Percentiles rank a stretch among this genome's conserved stretches.
Conservation (phyloP, 2,113 vertebrate species). For the Oncorhynchus tshawytscha region DNA sequence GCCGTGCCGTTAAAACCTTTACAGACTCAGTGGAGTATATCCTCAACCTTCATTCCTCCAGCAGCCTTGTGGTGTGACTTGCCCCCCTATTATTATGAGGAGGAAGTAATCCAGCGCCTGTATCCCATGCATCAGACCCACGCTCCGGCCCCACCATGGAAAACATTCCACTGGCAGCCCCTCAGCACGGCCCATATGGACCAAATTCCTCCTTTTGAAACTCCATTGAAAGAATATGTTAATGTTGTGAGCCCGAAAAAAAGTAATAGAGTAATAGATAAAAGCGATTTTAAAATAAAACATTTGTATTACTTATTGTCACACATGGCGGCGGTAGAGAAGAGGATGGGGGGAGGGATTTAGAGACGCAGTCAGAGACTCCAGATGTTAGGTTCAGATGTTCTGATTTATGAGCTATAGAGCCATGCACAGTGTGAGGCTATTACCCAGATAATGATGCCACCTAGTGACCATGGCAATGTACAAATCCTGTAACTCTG, state of each 20-base stretch:
- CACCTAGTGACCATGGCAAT: background rate
- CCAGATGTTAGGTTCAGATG: background rate
- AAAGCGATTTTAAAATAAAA: constrained; percentile 29
- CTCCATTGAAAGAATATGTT: constrained; percentile 26
- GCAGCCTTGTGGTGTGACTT: constrained; percentile 3
- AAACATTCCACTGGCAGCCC: constrained; percentile 36
- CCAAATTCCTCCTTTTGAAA: constrained; percentile 45
- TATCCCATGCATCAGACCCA: constrained; percentile 24
- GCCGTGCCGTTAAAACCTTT: constrained; percentile 12
- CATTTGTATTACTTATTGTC: constrained; percentile 19
- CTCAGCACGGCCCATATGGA: constrained; percentile 15
- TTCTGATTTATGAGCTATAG: constrained; percentile 34
- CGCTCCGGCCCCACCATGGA: constrained; percentile 11
- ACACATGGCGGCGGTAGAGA: background rate
- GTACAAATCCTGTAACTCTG: background rate
- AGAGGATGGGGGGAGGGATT: background rate
- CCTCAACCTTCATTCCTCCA: background rate
- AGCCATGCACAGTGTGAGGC: constrained; percentile 11
- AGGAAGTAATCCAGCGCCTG: constrained; percentile 8
- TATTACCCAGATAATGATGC: constrained; percentile 2
- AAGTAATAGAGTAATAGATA: constrained; percentile 21
- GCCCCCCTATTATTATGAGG: constrained; percentile 3
- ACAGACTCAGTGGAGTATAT: background rate
- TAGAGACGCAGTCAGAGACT: background rate
- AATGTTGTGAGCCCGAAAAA: constrained; percentile 11